Evolutionary conservation across 1,140 invertebrate genomes (phyloP).

Genomic region (Rhizoglyphus robini): DNA sequence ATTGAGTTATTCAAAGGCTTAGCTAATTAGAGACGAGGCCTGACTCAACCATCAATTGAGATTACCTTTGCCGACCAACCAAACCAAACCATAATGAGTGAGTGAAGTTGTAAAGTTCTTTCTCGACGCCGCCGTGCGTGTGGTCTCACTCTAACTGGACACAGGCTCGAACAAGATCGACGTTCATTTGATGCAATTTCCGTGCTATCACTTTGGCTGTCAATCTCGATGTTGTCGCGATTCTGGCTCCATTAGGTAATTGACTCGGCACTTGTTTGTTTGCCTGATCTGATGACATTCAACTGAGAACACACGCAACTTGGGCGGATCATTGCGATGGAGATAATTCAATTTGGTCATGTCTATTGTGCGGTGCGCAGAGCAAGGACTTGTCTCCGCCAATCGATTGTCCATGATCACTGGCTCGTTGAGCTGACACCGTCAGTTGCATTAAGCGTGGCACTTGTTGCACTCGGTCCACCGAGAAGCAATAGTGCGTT

Average conservation of each 20-base stretch:
- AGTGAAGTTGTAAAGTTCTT: too few species aligned
- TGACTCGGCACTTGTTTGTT: background rate
- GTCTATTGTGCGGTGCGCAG: background rate
- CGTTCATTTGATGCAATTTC: too few species aligned
- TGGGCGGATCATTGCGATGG: background rate
- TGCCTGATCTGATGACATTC: background rate
- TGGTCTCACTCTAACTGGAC: background rate
- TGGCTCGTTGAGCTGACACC: background rate
- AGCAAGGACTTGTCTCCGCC: background rate
- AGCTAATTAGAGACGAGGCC: background rate
- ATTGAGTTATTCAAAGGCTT: slow-evolving; percentile 11
- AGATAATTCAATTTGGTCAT: slow-evolving; percentile 3
- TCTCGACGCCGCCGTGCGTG: too few species aligned
- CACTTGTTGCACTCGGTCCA: background rate
- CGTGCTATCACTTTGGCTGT: too few species aligned
- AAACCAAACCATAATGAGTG: too few species aligned
- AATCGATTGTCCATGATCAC: too few species aligned
- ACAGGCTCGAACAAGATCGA: background rate
- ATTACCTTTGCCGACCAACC: too few species aligned
- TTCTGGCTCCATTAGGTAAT: background rate
- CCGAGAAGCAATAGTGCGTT: too few species aligned
- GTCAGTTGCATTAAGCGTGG: background rate
- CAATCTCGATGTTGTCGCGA: background rate
- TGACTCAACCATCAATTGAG: too few species aligned
- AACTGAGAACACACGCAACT: background rate